These are phyloP conservation scores for Drosophila quinaria DNA, from an alignment of 2,888 invertebrate species.

Conservation along the genomic window DNA sequence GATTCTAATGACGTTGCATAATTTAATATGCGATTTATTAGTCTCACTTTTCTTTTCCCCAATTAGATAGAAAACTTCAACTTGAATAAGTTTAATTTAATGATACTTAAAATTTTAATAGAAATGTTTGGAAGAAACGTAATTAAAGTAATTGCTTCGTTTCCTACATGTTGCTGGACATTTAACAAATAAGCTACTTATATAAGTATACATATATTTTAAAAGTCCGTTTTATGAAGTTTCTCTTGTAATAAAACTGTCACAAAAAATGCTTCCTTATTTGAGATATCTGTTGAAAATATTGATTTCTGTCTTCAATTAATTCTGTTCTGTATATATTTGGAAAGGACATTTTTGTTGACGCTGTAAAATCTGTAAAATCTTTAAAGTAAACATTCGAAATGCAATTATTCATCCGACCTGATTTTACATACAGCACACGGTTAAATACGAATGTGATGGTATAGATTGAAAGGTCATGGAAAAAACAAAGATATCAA, in stretches of 20 bases:
- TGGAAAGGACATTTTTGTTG: too few relatives aligned
- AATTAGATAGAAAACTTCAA: neutral
- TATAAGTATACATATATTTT: neutral
- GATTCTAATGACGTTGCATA: constrained; percentile 11
- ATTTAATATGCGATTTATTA: constrained; percentile 5
- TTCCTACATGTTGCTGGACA: too few relatives aligned
- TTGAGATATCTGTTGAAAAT: neutral
- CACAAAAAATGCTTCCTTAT: too few relatives aligned
- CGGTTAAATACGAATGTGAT: too few relatives aligned
- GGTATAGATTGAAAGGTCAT: too few relatives aligned
- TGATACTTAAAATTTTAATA: too few relatives aligned
- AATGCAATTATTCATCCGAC: neutral
- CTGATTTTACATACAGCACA: neutral
- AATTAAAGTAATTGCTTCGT: neutral
- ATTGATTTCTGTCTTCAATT: neutral
- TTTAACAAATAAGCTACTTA: too few relatives aligned
- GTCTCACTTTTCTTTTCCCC: neutral
- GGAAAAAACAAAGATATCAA: too few relatives aligned
- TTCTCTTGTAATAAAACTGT: neutral
- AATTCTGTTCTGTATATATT: neutral
- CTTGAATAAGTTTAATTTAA: neutral
- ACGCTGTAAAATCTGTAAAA: too few relatives aligned
- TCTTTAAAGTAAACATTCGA: too few relatives aligned
- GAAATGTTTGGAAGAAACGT: neutral
- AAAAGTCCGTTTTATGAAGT: neutral